Evolutionary conservation across 2,113 vertebrate species (phyloP), one percentile per base, ranked within the genome.

Genomic region (Dascyllus trimaculatus): DNA sequence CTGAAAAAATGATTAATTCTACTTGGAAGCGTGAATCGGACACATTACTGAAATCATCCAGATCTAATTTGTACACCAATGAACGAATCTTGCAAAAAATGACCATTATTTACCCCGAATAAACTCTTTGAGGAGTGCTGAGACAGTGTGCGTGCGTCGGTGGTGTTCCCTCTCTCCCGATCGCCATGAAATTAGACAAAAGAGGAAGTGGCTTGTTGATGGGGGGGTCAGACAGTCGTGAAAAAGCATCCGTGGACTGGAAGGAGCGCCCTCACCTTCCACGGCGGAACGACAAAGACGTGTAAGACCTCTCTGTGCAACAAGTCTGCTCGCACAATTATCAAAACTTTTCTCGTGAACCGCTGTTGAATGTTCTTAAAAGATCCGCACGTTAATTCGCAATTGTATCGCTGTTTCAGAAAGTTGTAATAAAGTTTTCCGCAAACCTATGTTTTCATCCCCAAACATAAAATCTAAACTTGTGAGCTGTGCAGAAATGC

Each of bases 171-270:
- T 92, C 92, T 91, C 92, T 93, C 93, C 92, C 88, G 89, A 92
- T 93, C 94, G 94, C 93, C 94, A 94, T 93, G 92, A 93, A 94
- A 94, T 91, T 78, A 90, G 89, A 91, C 91, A 93, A 90, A 91
- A 93, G 92, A 94, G 94, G 94, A 94, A 94, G 93, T 94, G 81
- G 85, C 86, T 77, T 77, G 88, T 91, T 82, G 76, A 71, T 82
- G 81, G 78, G 90, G 90, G 92, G 89, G 90, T 90, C 85, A 92
- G 89, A 66, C 75, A 19, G 87, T 67, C 66, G 84, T 71, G 85
- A 78, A 80, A 75, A 88, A 88, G 78, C 75, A 56, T 22, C 78
- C 69, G 57, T 71, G 82, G 82, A 69, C 90, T 80, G 85, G 80
- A 91, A 92, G 90, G 91, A 94, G 93, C 93, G 93, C 93, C 93